Evolutionary conservation across 2,888 invertebrate species (phyloP), one percentile per base, ranked within the genome.

Genomic region (Druceiella hillmani): DNA sequence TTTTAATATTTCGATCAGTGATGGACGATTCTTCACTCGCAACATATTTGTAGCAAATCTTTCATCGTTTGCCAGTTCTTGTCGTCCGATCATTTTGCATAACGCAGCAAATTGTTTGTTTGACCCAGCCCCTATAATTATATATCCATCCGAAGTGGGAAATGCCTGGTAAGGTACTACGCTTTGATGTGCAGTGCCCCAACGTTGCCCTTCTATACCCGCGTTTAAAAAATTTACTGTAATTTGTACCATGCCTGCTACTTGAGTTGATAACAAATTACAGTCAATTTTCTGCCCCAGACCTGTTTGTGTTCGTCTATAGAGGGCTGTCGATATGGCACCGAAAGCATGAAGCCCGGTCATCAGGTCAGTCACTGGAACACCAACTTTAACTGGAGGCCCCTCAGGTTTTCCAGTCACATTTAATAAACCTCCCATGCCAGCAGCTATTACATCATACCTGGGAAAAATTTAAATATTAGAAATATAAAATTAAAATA

Each of bases 101-200:
- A 94, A 69, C 42, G 82, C 80, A 15, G 58, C 57, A 59, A 90
- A 94, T 55, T 91, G 90, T 1, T 69, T 63, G 57, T 95, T 83
- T 30, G 89, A 93, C 2, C 91, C 94, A 2, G 88, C 78, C 1
- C 94, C 94, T 3, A 95, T 71, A 0, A 95, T 88, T 36, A 94
- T 75, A 53, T 84, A 84, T 1, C 87, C 87, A 58, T 92, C 85
- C 55, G 75, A 76, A 0, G 92, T 89, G 54, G 77, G 73, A 55
- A 95, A 97, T 3, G 87, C 80, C 71, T 95, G 84, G 56, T 98
- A 97, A 0, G 97, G 97, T 0, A 97, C 97, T 42, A 98, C 83
- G 56, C 89, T 93, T 41, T 83, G 87, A 59, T 98, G 97, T 1
- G 88, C 88, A 0, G 94, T 94, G n/a, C 97, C 97, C 80, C 85